A percentile compares a stretch with the other conserved stretches of the same genome.
Evolutionary conservation across 2,888 invertebrate genomes (phyloP).

Genomic region (Timema podura): DNA sequence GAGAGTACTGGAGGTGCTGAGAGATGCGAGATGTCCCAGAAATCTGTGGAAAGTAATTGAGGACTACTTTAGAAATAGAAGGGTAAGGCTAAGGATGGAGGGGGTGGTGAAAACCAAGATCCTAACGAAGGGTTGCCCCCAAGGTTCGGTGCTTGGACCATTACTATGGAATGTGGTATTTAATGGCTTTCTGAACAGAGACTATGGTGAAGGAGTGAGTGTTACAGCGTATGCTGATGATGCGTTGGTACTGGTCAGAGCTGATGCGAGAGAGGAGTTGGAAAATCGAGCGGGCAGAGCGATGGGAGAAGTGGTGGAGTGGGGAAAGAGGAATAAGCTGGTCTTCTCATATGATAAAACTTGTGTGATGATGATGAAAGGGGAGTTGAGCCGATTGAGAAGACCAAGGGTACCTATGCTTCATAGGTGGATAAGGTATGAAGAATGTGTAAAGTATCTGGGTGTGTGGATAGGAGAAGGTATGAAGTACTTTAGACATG

Average conservation of each 20-base stretch:
- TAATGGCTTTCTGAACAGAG: not conserved
- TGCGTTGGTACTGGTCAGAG: not conserved
- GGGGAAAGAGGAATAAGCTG: too few species aligned
- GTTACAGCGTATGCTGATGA: not conserved
- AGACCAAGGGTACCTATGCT: too few species aligned
- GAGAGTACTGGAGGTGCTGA: not conserved
- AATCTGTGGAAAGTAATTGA: not conserved
- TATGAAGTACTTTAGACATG: too few species aligned
- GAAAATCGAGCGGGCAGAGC: not conserved
- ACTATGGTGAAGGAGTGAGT: not conserved
- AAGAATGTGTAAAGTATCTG: too few species aligned
- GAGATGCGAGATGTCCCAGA: not conserved
- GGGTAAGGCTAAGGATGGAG: too few species aligned
- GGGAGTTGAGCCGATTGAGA: not conserved
- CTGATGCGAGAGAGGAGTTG: not conserved
- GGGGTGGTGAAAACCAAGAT: not conserved
- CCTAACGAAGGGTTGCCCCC: not conserved
- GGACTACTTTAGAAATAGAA: not conserved
- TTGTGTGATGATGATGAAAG: not conserved
- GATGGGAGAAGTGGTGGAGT: not conserved
- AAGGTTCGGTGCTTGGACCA: not conserved
- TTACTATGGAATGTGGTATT: too few species aligned
- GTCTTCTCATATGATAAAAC: not conserved
- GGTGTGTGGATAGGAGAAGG: too few species aligned
- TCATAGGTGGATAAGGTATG: too few species aligned